Evolutionary conservation across 92 coral and sea anemone genomes (phyloP), one percentile per base, ranked within the genome.

Genomic region (Porites evermanni): DNA sequence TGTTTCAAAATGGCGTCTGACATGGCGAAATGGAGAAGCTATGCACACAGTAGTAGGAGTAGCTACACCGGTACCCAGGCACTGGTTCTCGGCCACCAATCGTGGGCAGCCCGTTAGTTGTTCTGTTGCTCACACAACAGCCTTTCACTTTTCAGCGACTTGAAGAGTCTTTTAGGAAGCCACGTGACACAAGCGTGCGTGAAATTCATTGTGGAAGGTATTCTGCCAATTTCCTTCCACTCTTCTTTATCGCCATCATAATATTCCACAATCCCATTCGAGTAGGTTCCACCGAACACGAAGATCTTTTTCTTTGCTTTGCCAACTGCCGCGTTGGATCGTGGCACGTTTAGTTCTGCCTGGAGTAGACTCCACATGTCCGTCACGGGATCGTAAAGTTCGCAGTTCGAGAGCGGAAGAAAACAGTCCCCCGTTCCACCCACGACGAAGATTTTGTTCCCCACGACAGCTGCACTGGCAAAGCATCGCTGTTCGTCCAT

Each of bases 401-500:
- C 87, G 12, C 87, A 83, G 60, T 83, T 83, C 11, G 69, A 67
- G 12, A 83, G 74, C 32, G 79, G 87, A 12, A 64, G 54, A 64
- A 74, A 74, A 64, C 38, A 2, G 10, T 83, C 74, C 18, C 80
- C 80, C 3, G 87, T 83, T 24, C 87, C 87, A 32, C 87, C 87
- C 79, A 74, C 74, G 65, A 83, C 80, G 11, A 83, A 8, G 63
- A 83, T 83, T 83, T 74, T 83, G 63, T 83, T 73, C 17, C 53
- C 64, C 80, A 73, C 64, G 29, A 65, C 80, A 14, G 87, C 74
- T 12, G 87, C 87, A 12, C 80, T 74, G 2, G 87, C 87, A 12
- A 73, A 83, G 79, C 73, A 74, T 51, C 87, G 87, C 14, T 14
- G 76, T 52, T 83, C 87, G 12, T 73, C 79, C 87, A 83, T 83